Evolutionary conservation across 2,113 vertebrate genomes (phyloP).

Genomic region (Ptychochromis oligacanthus): DNA sequence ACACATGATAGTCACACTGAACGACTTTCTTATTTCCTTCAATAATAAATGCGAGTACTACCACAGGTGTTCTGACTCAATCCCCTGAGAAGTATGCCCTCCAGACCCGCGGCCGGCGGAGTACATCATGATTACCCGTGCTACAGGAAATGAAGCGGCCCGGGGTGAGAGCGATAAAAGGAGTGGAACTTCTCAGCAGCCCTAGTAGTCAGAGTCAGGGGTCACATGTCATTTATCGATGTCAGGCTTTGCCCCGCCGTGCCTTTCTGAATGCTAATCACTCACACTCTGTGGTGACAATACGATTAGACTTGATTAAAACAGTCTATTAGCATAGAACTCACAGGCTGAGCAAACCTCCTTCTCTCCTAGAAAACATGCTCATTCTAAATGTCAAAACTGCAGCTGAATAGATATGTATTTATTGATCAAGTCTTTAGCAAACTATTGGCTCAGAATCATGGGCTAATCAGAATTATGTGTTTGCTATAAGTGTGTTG

Average conservation of each 20-base stretch:
- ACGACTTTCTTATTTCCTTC: background rate
- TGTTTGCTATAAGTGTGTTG: background rate
- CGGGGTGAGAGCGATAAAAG: slow-evolving; percentile 32
- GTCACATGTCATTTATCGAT: slow-evolving; percentile 66
- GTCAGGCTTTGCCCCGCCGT: slow-evolving; percentile 37
- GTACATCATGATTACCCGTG: slow-evolving; percentile 18
- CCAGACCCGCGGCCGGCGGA: background rate
- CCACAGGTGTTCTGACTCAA: slow-evolving; percentile 1
- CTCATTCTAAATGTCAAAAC: slow-evolving; percentile 9
- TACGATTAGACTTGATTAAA: slow-evolving; percentile 68
- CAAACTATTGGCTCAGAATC: background rate
- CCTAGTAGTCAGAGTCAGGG: slow-evolving; percentile 49
- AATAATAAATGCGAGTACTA: background rate
- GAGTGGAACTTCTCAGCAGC: slow-evolving; percentile 36
- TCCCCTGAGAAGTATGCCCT: background rate
- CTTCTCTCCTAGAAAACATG: background rate
- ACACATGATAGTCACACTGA: background rate
- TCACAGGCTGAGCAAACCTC: slow-evolving; percentile 9
- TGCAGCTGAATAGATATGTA: background rate
- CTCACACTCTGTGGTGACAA: slow-evolving; percentile 31
- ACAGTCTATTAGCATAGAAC: slow-evolving; percentile 62
- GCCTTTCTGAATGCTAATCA: slow-evolving; percentile 60
- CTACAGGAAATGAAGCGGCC: slow-evolving; percentile 47
- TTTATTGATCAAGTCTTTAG: slow-evolving; percentile 13
- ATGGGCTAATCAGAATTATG: background rate